phyloP scores from a whole-genome alignment of 1,140 invertebrate genomes.

The Hestina assimilis region DNA sequence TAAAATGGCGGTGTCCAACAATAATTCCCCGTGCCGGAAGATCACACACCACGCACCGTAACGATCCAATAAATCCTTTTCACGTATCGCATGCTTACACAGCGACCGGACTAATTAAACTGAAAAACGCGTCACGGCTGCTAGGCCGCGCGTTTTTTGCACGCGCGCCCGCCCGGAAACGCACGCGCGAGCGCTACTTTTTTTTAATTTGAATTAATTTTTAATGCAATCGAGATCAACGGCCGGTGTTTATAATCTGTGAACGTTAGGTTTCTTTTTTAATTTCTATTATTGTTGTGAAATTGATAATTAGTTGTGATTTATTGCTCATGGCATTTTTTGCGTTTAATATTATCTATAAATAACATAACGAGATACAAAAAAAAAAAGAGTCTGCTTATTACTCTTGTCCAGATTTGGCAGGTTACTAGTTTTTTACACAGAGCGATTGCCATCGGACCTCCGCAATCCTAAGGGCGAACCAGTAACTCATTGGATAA shows the following conservation, averaged over 20 bases:
- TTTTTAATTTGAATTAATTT: slow-evolving; percentile 52
- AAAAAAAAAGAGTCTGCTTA: not conserved
- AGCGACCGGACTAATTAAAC: slow-evolving; percentile 43
- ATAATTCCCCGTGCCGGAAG: slow-evolving; percentile 19
- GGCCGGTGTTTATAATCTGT: slow-evolving; percentile 29
- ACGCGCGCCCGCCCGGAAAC: slow-evolving; percentile 46
- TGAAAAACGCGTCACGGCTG: slow-evolving; percentile 61
- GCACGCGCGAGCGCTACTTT: slow-evolving; percentile 41
- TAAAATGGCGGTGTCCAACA: not conserved
- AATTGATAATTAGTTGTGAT: not conserved
- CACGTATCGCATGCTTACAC: slow-evolving; percentile 38
- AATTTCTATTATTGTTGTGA: not conserved
- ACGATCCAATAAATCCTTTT: slow-evolving; percentile 37
- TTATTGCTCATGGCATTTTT: not conserved
- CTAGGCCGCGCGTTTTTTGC: slow-evolving; percentile 51
- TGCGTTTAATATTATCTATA: not conserved
- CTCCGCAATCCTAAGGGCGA: too few relatives aligned
- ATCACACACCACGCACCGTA: slow-evolving; percentile 20
- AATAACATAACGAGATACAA: too few relatives aligned
- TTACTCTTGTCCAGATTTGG: too few relatives aligned
- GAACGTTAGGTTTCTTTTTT: slow-evolving; percentile 7
- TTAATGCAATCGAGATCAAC: slow-evolving; percentile 56
- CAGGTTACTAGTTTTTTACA: too few relatives aligned
- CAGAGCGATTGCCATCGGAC: too few relatives aligned
- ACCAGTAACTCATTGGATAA: too few relatives aligned